phyloP scores from a whole-genome alignment of 2,113 vertebrate species.

The Tetrax tetrax region DNA sequence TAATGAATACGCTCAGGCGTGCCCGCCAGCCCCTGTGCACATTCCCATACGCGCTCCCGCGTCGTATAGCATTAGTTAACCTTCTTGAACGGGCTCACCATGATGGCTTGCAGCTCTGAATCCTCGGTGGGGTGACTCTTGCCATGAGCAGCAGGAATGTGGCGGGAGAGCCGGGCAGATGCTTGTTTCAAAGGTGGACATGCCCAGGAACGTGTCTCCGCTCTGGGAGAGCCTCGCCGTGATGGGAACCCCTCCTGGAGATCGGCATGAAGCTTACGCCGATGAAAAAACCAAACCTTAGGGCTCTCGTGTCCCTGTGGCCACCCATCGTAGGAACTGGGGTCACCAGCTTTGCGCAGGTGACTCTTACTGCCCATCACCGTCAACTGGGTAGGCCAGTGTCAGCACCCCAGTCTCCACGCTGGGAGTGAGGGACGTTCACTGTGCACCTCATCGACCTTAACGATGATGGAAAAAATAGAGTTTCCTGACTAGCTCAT shows the following conservation, averaged over 20 bases:
- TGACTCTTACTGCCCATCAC: accelerated
- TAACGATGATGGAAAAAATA: accelerated
- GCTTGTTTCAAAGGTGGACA: neutral
- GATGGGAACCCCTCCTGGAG: neutral
- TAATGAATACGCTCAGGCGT: neutral
- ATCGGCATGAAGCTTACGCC: accelerated
- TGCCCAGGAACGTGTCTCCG: neutral
- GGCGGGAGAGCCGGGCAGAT: neutral
- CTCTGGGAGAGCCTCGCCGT: accelerated
- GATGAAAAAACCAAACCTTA: neutral
- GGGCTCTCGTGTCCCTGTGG: neutral
- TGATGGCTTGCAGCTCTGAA: neutral
- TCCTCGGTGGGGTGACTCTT: neutral
- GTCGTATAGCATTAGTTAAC: neutral
- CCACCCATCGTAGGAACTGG: neutral
- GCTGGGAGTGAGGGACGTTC: accelerated
- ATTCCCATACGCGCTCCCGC: neutral
- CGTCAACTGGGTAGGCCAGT: neutral
- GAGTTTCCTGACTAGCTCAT: neutral
- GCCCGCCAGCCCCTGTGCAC: neutral
- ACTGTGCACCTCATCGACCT: neutral
- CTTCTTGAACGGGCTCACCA: neutral
- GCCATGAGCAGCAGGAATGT: neutral
- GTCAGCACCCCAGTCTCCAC: neutral
- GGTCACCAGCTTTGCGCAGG: neutral